These are phyloP conservation scores for Siniperca undulata DNA, from an alignment of 2,797 vertebrate genomes.

Conservation along the genomic window DNA sequence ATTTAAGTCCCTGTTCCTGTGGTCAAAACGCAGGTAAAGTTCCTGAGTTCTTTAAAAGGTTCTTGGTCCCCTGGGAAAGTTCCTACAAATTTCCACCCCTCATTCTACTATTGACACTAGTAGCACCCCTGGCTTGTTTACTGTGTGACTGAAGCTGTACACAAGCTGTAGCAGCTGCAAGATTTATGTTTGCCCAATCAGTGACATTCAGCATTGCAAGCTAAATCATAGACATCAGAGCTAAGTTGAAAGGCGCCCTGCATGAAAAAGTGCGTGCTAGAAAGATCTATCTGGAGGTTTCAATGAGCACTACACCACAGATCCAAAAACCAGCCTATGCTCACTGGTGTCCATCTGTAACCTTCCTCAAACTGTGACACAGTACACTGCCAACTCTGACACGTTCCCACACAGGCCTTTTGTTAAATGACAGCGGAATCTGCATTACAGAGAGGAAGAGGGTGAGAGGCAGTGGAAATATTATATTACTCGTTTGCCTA, in stretches of 20 bases:
- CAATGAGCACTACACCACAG: not conserved
- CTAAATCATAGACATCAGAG: not conserved
- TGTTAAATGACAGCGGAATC: constrained; percentile 60
- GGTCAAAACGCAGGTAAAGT: not conserved
- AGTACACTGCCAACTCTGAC: constrained; percentile 34
- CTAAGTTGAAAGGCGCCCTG: not conserved
- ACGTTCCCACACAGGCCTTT: constrained; percentile 56
- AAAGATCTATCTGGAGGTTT: not conserved
- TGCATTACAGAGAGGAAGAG: constrained; percentile 51
- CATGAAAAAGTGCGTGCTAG: not conserved
- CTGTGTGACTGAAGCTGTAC: too few relatives aligned
- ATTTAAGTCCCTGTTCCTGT: not conserved
- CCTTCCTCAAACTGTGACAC: constrained; percentile 39
- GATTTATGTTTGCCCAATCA: too few relatives aligned
- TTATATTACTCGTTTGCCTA: constrained; percentile 68
- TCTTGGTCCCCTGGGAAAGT: not conserved
- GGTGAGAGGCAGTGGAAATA: constrained; percentile 72
- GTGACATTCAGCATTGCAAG: too few relatives aligned
- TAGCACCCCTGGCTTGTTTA: not conserved
- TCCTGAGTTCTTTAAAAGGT: not conserved
- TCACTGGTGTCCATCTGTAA: constrained; percentile 34
- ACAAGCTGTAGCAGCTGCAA: too few relatives aligned
- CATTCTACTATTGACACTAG: not conserved
- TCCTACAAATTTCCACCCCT: not conserved
- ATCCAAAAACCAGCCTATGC: constrained; percentile 4